phyloP scores from a whole-genome alignment of 2,888 invertebrate species.

The Diaprepes abbreviatus region DNA sequence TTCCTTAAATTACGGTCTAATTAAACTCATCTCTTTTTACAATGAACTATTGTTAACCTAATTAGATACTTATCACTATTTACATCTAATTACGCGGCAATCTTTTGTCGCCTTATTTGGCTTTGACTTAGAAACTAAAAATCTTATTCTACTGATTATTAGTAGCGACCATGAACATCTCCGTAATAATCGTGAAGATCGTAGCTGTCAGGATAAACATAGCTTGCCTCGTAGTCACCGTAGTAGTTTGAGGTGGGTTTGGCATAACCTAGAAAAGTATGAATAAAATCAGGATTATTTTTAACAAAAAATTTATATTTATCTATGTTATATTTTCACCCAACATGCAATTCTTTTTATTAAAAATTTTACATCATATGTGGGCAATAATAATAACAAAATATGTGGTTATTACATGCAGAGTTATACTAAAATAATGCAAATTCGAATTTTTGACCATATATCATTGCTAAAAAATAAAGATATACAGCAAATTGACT shows the following conservation, averaged over 20 bases:
- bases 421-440: too few species aligned
- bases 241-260: slow-evolving; percentile 52
- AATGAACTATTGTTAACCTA: slow-evolving; percentile 2
- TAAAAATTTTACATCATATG: too few species aligned
- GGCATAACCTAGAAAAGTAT: slow-evolving; percentile 16
- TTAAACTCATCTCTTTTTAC: not conserved
- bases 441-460: too few species aligned
- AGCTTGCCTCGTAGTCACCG: slow-evolving; percentile 57
- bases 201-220: slow-evolving; percentile 57
- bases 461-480: too few species aligned
- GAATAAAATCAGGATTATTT: too few species aligned
- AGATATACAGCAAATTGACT: too few species aligned
- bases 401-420: too few species aligned
- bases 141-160: slow-evolving; percentile 2
- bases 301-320: too few species aligned
- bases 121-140: slow-evolving; percentile 49
- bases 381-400: too few species aligned
- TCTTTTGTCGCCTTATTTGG: slow-evolving; percentile 12
- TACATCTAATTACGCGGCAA: not conserved
- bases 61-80: slow-evolving; percentile 2
- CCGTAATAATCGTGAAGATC: slow-evolving; percentile 57
- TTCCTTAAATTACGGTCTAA: not conserved
- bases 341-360: too few species aligned
- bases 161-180: slow-evolving; percentile 52
- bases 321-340: too few species aligned